Evolutionary conservation across 2,888 invertebrate species (phyloP).

Genomic region (Deroplatys truncata): DNA sequence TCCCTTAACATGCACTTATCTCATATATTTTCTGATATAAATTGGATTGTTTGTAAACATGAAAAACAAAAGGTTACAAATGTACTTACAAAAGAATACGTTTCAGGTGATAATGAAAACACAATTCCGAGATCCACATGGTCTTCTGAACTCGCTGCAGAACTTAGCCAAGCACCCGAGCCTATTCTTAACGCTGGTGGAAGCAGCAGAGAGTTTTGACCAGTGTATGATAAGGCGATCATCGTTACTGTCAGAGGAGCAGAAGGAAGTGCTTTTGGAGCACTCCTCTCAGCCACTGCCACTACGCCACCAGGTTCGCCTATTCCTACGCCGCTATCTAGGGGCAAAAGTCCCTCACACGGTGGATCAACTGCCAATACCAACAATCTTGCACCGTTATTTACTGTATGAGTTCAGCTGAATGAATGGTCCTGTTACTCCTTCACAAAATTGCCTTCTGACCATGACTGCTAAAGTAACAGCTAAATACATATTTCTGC

Average conservation of each 20-base stretch:
- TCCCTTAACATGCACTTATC: too few species aligned
- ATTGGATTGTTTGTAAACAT: too few species aligned
- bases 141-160: conserved; percentile 73
- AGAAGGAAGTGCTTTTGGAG: conserved; percentile 61
- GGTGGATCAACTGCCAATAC: conserved; percentile 59
- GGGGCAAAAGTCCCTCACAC: conserved; percentile 55
- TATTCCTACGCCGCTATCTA: conserved; percentile 55
- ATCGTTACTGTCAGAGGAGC: conserved; percentile 58
- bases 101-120: conserved; percentile 72
- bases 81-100: neutral
- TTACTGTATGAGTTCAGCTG: conserved; percentile 59
- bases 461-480: neutral
- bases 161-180: conserved; percentile 52
- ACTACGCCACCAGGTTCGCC: conserved; percentile 60
- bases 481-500: neutral
- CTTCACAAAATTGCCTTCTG: neutral
- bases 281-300: conserved; percentile 64
- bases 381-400: conserved; percentile 61
- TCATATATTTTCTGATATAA: too few species aligned
- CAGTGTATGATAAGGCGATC: conserved; percentile 74
- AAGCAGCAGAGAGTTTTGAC: conserved; percentile 74
- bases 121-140: conserved; percentile 78
- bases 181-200: conserved; percentile 62
- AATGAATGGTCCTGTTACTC: neutral
- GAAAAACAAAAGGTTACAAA: too few species aligned